Evolutionary conservation across 2,888 invertebrate genomes (phyloP), one percentile per base, ranked within the genome.

Genomic region (Eumacrocentrus americanus): DNA sequence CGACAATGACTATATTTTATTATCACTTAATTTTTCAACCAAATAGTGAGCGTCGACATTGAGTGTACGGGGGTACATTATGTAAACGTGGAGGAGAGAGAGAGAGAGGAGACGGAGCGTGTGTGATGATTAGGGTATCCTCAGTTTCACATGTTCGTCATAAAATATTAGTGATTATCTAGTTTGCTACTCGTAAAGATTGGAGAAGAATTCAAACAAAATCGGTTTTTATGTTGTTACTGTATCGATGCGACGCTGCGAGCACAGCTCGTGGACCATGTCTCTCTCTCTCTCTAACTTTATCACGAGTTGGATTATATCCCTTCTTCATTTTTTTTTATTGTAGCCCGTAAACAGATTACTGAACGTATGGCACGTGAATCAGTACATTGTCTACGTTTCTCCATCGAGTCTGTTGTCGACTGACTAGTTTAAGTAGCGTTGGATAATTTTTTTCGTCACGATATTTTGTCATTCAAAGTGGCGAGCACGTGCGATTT

Each of bases 1-100:
- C 66, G 66, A 68, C 70, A 68, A 71, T 70, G 69, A 72, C 71
- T 71, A 73, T 78, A 79, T 79, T 79, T 79, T 79, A 79, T 73
- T 76, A 78, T 74, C 64, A 71, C 70, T 70, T 70, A 70, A 71
- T 69, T 70, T 72, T 65, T 76, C 71, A 67, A 71, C 67, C 67
- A 71, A 72, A 66, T 70, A 67, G 62, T 37, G 65, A 69, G 64
- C 62, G 57, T 61, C 62, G 61, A 52, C 14, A 44, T 16, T 40
- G 34, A 61, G 16, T 58, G 25, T 25, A 16, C n/a, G 25, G 52
- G 47, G 53, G 58, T 23, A 51, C 56, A 60, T 56, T 58, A n/a
- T n/a, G n/a, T n/a, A n/a, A n/a, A n/a, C n/a, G n/a, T n/a, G n/a
- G 37, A 58, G 40, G 63, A 61, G 46, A 64, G 42, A 40, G 20